Conservation (phyloP, 1,140 invertebrate genomes). For the Eriosoma lanigerum region DNA sequence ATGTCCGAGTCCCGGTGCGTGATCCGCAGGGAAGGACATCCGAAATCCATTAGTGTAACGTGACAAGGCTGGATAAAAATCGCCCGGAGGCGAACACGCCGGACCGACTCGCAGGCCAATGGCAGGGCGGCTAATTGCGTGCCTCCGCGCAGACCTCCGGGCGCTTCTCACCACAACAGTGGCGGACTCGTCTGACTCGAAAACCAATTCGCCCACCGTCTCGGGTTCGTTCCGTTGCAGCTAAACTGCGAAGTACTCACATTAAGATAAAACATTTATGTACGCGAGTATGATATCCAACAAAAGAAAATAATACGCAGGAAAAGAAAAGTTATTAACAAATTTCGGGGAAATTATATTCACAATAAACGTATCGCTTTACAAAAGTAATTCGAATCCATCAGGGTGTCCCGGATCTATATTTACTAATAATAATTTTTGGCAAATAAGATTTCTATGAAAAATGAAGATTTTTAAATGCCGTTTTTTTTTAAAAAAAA, state of each 20-base stretch:
- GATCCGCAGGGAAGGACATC: conserved; percentile 1
- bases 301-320: too few species aligned
- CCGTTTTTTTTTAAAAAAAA: too few species aligned
- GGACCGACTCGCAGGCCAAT: background rate
- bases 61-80: conserved; percentile 8
- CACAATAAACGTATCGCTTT: too few species aligned
- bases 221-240: background rate
- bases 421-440: too few species aligned
- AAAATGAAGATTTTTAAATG: too few species aligned
- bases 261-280: background rate
- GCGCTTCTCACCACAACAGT: background rate
- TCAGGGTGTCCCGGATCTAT: too few species aligned
- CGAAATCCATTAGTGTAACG: conserved; percentile 40
- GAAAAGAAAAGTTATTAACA: too few species aligned
- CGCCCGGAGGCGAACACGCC: background rate
- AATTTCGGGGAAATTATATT: too few species aligned
- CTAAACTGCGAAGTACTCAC: background rate
- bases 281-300: too few species aligned
- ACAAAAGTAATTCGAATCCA: too few species aligned
- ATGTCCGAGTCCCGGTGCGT: background rate
- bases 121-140: background rate
- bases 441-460: too few species aligned
- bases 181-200: too few species aligned
- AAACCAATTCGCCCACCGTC: background rate
- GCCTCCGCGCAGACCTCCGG: background rate